These are phyloP conservation scores for Ctenoplectra terminalis DNA, from an alignment of 1,140 invertebrate genomes.

Conservation along the genomic window DNA sequence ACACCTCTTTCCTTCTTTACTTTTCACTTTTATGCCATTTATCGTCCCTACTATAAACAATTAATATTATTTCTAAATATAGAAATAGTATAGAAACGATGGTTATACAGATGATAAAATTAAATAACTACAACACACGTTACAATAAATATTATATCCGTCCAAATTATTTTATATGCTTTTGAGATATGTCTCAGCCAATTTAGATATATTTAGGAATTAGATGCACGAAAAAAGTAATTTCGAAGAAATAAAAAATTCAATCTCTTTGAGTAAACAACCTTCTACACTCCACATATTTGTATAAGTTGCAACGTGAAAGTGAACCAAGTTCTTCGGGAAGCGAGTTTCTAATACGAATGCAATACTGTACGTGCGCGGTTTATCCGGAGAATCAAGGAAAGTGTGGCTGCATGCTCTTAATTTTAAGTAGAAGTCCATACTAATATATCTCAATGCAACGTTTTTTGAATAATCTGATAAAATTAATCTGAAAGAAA, in stretches of 20 bases:
- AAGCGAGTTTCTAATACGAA: constrained; percentile 74
- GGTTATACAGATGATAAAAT: too few species aligned
- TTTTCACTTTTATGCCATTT: too few species aligned
- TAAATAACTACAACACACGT: too few species aligned
- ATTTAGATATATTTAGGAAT: background rate
- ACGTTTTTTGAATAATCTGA: too few species aligned
- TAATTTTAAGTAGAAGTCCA: constrained; percentile 6
- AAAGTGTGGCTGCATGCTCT: constrained; percentile 33
- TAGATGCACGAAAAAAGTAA: background rate
- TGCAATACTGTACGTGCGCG: constrained; percentile 40
- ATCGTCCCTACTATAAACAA: background rate
- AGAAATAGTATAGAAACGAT: too few species aligned
- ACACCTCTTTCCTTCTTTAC: too few species aligned
- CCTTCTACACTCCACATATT: constrained; percentile 5
- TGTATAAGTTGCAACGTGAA: constrained; percentile 60
- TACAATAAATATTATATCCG: background rate
- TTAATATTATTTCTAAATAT: too few species aligned
- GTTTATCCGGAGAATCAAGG: constrained; percentile 45
- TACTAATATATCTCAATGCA: too few species aligned
- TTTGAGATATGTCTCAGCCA: background rate
- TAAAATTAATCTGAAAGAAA: too few species aligned
- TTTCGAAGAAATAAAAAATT: background rate
- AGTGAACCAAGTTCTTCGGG: constrained; percentile 65
- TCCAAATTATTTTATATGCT: background rate
- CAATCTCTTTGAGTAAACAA: background rate